These are phyloP conservation scores for Planococcus citri DNA, from an alignment of 1,140 invertebrate genomes.

Conservation along the genomic window DNA sequence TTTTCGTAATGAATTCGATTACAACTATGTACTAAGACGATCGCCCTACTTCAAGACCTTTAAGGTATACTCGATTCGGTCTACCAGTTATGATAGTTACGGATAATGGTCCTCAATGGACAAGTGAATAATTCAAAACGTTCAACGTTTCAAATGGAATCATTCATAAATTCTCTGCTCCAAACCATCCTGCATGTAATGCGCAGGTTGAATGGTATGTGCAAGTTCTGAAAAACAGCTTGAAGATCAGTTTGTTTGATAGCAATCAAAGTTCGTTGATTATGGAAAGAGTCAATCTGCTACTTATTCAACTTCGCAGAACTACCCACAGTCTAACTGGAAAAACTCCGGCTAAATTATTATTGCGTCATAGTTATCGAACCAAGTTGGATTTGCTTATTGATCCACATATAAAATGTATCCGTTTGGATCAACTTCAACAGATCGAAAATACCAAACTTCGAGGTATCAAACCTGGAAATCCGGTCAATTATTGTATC, in stretches of 20 bases:
- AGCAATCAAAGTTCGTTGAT: too few species aligned
- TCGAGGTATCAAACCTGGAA: too few species aligned
- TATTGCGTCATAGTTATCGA: background rate
- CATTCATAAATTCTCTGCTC: conserved; percentile 28
- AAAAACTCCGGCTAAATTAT: background rate
- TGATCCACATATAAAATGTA: too few species aligned
- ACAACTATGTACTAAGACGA: conserved; percentile 21
- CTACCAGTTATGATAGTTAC: conserved; percentile 27
- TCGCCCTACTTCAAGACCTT: conserved; percentile 25
- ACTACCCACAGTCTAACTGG: background rate
- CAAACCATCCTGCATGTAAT: conserved; percentile 28
- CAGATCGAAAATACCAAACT: too few species aligned
- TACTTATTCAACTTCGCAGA: background rate
- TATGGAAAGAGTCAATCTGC: background rate
- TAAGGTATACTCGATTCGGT: conserved; percentile 29
- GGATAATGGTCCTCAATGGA: conserved; percentile 31
- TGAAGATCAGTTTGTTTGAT: background rate
- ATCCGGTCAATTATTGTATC: too few species aligned
- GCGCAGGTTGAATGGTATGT: conserved; percentile 30
- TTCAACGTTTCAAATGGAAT: conserved; percentile 29
- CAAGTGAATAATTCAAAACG: conserved; percentile 29
- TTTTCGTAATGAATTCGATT: conserved; percentile 26
- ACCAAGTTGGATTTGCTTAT: background rate
- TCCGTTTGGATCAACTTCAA: too few species aligned
- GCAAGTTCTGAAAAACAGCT: conserved; percentile 21